Percentiles rank a stretch among this genome's conserved stretches.
These are phyloP conservation scores for Eubucco bourcierii DNA, from an alignment of 2,113 vertebrate genomes.

Conservation along the genomic window DNA sequence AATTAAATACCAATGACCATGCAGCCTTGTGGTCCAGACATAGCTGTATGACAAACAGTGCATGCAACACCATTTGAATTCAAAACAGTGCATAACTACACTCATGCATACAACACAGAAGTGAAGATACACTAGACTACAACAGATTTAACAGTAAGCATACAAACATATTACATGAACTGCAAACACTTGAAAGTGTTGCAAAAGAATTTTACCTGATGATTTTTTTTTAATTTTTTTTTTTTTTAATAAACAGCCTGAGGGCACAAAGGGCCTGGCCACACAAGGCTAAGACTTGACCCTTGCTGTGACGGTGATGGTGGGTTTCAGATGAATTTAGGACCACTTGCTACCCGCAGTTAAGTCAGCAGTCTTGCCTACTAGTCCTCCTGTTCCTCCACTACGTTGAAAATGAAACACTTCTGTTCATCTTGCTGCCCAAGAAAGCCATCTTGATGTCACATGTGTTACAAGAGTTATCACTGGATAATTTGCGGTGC, in stretches of 20 bases:
- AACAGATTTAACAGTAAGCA: background rate
- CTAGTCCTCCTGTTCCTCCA: background rate
- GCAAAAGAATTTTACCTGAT: constrained; percentile 57
- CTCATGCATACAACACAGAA: background rate
- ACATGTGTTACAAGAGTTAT: background rate
- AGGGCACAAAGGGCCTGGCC: background rate
- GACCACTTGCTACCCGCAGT: background rate
- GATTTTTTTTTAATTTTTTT: background rate
- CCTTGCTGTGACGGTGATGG: background rate
- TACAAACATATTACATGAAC: background rate
- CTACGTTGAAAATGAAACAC: background rate
- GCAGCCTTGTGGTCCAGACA: background rate
- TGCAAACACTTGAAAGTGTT: background rate
- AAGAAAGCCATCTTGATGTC: background rate
- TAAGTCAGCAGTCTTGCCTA: background rate
- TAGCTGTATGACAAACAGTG: background rate
- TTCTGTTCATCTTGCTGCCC: background rate
- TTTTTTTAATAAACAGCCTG: background rate
- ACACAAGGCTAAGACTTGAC: background rate
- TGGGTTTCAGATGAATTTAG: background rate
- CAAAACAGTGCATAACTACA: background rate
- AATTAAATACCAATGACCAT: background rate
- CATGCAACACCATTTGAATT: background rate
- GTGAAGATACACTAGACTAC: background rate
- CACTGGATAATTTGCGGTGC: background rate